A percentile compares a stretch with the other conserved stretches of the same genome.
These are phyloP conservation scores for Sterrhoptilus dennistouni DNA, from an alignment of 2,113 vertebrate genomes.

Conservation along the genomic window DNA sequence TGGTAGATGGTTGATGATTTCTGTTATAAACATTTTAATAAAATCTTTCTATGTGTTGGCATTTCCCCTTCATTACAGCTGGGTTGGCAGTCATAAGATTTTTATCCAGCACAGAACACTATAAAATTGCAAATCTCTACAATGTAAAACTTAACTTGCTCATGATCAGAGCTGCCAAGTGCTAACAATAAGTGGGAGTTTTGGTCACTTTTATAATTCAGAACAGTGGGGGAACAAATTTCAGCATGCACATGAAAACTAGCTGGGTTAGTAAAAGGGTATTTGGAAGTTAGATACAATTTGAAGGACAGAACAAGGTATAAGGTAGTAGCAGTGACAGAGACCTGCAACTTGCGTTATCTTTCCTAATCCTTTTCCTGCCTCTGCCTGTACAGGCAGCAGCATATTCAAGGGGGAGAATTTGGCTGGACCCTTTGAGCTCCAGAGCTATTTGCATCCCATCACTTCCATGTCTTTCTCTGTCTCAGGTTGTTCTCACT, in stretches of 20 bases:
- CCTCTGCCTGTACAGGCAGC: neutral
- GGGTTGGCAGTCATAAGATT: neutral
- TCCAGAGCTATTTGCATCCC: neutral
- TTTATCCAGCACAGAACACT: neutral
- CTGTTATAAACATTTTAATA: neutral
- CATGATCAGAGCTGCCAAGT: neutral
- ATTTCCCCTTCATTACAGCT: neutral
- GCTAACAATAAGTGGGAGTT: neutral
- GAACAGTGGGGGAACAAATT: neutral
- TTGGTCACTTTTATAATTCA: neutral
- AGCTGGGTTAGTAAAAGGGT: neutral
- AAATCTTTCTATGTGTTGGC: neutral
- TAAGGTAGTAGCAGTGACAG: neutral
- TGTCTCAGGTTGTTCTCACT: neutral
- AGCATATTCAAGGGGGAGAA: neutral
- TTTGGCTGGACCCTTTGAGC: neutral
- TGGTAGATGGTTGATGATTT: neutral
- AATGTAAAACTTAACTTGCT: neutral
- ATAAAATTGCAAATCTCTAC: neutral
- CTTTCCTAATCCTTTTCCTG: neutral
- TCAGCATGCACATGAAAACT: neutral
- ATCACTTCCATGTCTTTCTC: neutral
- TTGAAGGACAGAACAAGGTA: neutral
- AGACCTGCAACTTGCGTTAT: neutral
- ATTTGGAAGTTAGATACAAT: neutral